These are phyloP conservation scores for Cremastinae sp. DNA, from an alignment of 2,888 invertebrate species.

Conservation along the genomic window DNA sequence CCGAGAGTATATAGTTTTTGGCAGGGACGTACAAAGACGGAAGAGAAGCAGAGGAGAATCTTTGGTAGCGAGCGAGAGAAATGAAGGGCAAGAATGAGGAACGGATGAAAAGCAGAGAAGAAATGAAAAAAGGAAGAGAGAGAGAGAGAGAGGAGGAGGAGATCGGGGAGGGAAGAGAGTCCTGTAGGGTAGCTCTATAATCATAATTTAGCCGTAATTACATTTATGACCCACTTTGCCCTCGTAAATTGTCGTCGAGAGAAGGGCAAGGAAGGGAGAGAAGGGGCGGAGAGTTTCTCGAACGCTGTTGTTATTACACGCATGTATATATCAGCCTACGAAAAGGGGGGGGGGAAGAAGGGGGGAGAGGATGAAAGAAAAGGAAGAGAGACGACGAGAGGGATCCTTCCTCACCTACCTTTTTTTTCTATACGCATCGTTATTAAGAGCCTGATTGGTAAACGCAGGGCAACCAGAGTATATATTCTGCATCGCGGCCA, in stretches of 20 bases:
- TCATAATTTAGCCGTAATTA: slow-evolving; percentile 78
- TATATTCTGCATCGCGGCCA: slow-evolving; percentile 59
- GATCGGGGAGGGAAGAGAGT: slow-evolving; percentile 28
- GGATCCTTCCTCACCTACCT: slow-evolving; percentile 63
- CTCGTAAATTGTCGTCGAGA: slow-evolving; percentile 78
- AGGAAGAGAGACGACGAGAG: slow-evolving; percentile 41
- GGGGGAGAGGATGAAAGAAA: background rate
- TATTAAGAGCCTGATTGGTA: slow-evolving; percentile 76
- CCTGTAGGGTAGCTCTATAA: slow-evolving; percentile 74
- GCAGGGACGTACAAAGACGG: background rate
- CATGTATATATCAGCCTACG: slow-evolving; percentile 62
- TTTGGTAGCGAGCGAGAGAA: slow-evolving; percentile 27
- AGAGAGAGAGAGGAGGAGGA: slow-evolving; percentile 19
- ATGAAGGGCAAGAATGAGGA: background rate
- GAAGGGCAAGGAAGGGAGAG: slow-evolving; percentile 61
- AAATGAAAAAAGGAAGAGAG: slow-evolving; percentile 15
- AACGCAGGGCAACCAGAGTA: slow-evolving; percentile 57
- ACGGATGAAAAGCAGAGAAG: slow-evolving; percentile 31
- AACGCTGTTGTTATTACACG: slow-evolving; percentile 71
- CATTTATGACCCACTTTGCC: slow-evolving; percentile 79
- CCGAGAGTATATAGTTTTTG: too few species aligned
- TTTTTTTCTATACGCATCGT: slow-evolving; percentile 67
- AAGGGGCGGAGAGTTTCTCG: slow-evolving; percentile 39
- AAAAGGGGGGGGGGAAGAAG: background rate
- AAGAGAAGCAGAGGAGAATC: background rate